Conservation (phyloP, 2,113 vertebrate species). For the Nyctibius bracteatus region DNA sequence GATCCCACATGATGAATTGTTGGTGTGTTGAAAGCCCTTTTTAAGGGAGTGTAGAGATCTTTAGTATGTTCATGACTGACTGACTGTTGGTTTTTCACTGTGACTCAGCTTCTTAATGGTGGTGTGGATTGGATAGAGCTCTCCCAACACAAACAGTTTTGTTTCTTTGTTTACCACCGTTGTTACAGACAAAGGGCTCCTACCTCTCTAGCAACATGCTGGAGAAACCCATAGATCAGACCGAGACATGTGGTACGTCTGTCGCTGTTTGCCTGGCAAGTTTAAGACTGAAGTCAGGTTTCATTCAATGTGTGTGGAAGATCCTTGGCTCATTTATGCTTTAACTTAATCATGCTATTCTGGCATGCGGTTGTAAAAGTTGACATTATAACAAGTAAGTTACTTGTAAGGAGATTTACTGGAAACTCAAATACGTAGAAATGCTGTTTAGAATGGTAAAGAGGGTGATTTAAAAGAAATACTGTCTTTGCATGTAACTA, state of each 20-base stretch:
- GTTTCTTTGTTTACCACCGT: background rate
- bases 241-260: background rate
- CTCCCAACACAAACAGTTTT: background rate
- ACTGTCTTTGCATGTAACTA: background rate
- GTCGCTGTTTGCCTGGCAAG: background rate
- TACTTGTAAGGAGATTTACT: background rate
- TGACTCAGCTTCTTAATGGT: background rate
- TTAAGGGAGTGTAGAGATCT: background rate
- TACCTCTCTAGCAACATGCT: background rate
- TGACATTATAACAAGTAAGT: background rate
- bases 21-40: background rate
- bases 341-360: background rate
- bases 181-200: background rate
- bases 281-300: background rate
- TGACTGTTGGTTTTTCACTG: background rate
- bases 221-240: background rate
- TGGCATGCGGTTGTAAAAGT: background rate
- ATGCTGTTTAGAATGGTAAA: background rate
- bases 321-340: background rate
- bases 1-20: background rate
- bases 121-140: background rate
- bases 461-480: background rate
- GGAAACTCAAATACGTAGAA: background rate
- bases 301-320: background rate
- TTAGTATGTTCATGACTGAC: background rate